Percentiles rank a stretch among this genome's conserved stretches.
These are phyloP conservation scores for Mesorhabditis spiculigera DNA, from an alignment of 2,888 invertebrate genomes.

Conservation along the genomic window DNA sequence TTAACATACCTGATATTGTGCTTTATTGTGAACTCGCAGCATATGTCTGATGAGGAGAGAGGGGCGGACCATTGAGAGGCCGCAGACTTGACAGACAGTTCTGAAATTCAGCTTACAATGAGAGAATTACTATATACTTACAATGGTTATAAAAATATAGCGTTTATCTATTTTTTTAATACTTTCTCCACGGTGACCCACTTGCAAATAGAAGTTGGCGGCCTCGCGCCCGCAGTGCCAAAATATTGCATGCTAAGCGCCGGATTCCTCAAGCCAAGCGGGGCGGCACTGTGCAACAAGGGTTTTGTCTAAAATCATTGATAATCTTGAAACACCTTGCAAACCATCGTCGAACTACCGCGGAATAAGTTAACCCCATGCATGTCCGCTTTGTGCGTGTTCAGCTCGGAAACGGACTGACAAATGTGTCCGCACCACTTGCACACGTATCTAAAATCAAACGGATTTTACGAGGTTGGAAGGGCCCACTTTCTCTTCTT, in stretches of 20 bases:
- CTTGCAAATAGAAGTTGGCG: conserved; percentile 5
- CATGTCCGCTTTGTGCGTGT: conserved; percentile 45
- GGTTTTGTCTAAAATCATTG: background rate
- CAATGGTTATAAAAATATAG: too few species aligned
- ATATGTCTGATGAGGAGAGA: conserved; percentile 50
- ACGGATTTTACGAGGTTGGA: background rate
- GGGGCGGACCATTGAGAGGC: conserved; percentile 42
- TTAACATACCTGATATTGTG: conserved; percentile 7
- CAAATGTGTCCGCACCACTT: conserved; percentile 47
- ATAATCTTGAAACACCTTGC: background rate
- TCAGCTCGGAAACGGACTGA: conserved; percentile 40
- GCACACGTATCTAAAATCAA: conserved; percentile 37
- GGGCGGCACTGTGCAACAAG: background rate
- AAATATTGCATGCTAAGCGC: background rate
- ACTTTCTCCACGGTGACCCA: background rate
- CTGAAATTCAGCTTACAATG: conserved; percentile 17
- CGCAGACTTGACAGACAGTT: conserved; percentile 46
- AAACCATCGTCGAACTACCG: background rate
- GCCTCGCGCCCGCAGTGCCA: background rate
- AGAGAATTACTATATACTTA: too few species aligned
- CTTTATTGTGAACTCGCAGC: conserved; percentile 42
- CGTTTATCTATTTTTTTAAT: too few species aligned
- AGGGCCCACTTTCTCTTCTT: conserved; percentile 25
- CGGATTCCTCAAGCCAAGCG: background rate
- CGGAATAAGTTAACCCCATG: conserved; percentile 26